Conservation (phyloP, 2,888 invertebrate genomes). For the Agrilus mali region DNA sequence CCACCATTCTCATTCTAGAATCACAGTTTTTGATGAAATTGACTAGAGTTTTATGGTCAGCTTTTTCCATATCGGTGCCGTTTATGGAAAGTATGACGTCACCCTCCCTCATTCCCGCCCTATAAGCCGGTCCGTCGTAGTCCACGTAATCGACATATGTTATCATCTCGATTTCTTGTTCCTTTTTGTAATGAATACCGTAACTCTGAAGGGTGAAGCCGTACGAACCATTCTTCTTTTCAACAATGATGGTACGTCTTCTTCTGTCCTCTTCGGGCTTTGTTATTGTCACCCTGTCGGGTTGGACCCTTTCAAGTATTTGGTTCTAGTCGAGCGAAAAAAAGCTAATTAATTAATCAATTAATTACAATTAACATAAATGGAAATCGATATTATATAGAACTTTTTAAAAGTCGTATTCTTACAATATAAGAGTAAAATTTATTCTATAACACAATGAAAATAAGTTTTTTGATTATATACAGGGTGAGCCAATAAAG, state of each 20-base stretch:
- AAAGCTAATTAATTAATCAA: not conserved
- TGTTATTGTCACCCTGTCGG: conserved; percentile 55
- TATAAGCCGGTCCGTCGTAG: conserved; percentile 80
- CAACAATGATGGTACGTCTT: conserved; percentile 81
- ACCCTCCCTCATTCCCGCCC: conserved; percentile 89
- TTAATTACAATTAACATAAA: too few relatives aligned
- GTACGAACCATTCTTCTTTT: conserved; percentile 80
- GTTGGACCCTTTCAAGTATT: conserved; percentile 57
- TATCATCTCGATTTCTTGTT: conserved; percentile 89
- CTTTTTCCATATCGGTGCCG: conserved; percentile 88
- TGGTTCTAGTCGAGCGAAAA: conserved; percentile 39
- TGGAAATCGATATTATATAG: too few relatives aligned
- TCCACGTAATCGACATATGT: conserved; percentile 97
- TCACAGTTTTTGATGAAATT: conserved; percentile 83
- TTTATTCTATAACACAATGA: too few relatives aligned
- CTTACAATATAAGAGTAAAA: too few relatives aligned
- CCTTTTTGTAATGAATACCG: conserved; percentile 90
- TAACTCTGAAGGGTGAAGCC: conserved; percentile 96
- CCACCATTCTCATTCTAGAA: conserved; percentile 87
- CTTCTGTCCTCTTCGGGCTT: conserved; percentile 77
- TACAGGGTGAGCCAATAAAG: too few relatives aligned
- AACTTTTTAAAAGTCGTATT: too few relatives aligned
- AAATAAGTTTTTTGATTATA: too few relatives aligned
- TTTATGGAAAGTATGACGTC: conserved; percentile 95
- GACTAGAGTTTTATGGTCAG: conserved; percentile 90